Conservation (phyloP, 2,797 vertebrate genomes). For the Dryobates pubescens region DNA sequence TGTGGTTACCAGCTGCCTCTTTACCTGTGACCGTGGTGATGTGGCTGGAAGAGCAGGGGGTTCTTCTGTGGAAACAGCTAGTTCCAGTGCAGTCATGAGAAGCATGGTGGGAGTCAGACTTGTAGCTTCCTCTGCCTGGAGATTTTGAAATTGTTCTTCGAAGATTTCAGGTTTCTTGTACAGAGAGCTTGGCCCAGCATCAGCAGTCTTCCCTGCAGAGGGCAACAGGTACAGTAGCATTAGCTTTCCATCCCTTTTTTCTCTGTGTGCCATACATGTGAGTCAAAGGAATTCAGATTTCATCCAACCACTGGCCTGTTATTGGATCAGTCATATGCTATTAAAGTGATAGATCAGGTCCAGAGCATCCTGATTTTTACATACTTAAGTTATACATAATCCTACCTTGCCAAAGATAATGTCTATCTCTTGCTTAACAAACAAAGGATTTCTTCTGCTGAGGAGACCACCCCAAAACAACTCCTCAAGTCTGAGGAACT, state of each 20-base stretch:
- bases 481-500: not conserved
- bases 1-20: not conserved
- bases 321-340: not conserved
- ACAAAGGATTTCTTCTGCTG: not conserved
- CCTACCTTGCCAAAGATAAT: not conserved
- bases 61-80: constrained; percentile 84
- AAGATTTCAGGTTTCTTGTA: constrained; percentile 81
- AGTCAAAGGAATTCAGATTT: not conserved
- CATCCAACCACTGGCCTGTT: not conserved
- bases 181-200: constrained; percentile 82
- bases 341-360: not conserved
- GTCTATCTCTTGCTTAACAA: not conserved
- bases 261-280: accelerated
- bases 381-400: not conserved
- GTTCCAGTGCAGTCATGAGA: constrained; percentile 78
- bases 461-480: constrained; percentile 11
- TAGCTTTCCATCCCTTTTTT: not conserved
- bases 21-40: constrained; percentile 89
- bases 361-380: not conserved
- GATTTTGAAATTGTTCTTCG: constrained; percentile 70
- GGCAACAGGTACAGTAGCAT: not conserved
- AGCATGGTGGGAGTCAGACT: constrained; percentile 63
- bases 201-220: constrained; percentile 73
- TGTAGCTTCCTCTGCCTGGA: constrained; percentile 66
- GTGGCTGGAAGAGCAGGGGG: constrained; percentile 83